Percentiles rank a stretch among this genome's conserved stretches.
Conservation (phyloP, 2,797 vertebrate genomes). For the Erethizon dorsatum region DNA sequence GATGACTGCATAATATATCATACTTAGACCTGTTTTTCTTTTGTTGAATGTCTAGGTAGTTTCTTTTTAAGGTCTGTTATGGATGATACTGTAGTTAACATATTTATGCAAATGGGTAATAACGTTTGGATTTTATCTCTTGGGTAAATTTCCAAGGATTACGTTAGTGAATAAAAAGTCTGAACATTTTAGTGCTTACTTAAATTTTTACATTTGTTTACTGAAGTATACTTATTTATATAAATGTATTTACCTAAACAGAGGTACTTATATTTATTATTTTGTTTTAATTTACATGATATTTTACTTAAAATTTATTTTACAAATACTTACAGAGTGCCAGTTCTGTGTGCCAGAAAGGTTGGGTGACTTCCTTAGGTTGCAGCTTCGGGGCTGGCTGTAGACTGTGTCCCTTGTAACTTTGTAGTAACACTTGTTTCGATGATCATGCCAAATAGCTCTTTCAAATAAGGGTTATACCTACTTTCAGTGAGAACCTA, state of each 20-base stretch:
- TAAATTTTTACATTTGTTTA: background rate
- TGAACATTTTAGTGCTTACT: background rate
- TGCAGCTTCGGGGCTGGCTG: background rate
- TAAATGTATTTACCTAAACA: background rate
- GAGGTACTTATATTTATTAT: background rate
- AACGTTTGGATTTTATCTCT: slow-evolving; percentile 43
- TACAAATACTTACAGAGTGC: background rate
- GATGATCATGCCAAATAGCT: background rate
- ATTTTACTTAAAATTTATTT: slow-evolving; percentile 58
- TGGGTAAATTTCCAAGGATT: slow-evolving; percentile 26
- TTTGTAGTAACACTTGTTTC: background rate
- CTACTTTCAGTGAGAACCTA: slow-evolving; percentile 22
- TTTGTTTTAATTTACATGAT: background rate
- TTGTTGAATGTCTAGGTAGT: slow-evolving; percentile 35
- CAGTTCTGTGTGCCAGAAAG: slow-evolving; percentile 21
- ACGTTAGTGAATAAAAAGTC: background rate
- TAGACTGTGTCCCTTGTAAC: background rate
- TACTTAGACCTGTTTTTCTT: background rate
- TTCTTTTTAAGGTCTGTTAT: slow-evolving; percentile 24
- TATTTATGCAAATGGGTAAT: slow-evolving; percentile 8
- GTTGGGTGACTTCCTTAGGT: background rate
- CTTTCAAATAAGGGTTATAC: background rate
- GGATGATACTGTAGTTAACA: slow-evolving; percentile 1
- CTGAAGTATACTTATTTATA: background rate
- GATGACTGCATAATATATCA: background rate